Evolutionary conservation across 2,797 vertebrate genomes (phyloP).

Genomic region (Uromys caudimaculatus): DNA sequence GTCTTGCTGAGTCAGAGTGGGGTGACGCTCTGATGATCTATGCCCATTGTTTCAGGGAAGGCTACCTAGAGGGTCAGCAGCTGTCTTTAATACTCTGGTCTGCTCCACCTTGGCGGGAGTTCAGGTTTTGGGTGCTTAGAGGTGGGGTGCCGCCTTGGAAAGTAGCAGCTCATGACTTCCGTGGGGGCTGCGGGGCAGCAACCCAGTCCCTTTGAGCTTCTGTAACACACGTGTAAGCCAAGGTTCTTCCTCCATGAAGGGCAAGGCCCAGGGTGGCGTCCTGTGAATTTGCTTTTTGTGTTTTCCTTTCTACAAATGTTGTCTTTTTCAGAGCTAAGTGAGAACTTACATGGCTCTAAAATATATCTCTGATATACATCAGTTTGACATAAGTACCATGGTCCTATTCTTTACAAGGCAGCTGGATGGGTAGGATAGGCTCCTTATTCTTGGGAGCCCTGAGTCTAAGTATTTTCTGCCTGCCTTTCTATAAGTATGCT

Average conservation of each 20-base stretch:
- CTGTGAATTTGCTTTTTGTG: conserved; percentile 16
- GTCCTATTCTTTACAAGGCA: background rate
- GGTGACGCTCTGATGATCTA: background rate
- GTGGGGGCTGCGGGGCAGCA: conserved; percentile 20
- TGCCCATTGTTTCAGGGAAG: background rate
- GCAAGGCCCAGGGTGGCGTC: background rate
- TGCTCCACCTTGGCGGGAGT: background rate
- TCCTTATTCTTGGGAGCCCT: background rate
- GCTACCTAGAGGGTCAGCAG: too few relatives aligned
- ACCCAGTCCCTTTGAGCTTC: background rate
- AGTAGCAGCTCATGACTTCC: background rate
- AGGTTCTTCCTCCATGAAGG: conserved; percentile 2
- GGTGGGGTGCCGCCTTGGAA: background rate
- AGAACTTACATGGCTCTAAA: conserved; percentile 24
- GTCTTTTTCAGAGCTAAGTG: background rate
- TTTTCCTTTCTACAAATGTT: conserved; percentile 23
- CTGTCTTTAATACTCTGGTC: conserved; percentile 41
- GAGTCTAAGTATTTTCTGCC: background rate
- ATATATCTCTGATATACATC: background rate
- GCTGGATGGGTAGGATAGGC: background rate
- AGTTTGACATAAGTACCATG: background rate
- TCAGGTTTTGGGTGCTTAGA: background rate
- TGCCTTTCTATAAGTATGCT: background rate
- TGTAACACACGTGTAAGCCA: background rate
- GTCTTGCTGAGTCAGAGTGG: background rate